phyloP scores from a whole-genome alignment of 2,113 vertebrate genomes.

The Psephotus haematonotus region DNA sequence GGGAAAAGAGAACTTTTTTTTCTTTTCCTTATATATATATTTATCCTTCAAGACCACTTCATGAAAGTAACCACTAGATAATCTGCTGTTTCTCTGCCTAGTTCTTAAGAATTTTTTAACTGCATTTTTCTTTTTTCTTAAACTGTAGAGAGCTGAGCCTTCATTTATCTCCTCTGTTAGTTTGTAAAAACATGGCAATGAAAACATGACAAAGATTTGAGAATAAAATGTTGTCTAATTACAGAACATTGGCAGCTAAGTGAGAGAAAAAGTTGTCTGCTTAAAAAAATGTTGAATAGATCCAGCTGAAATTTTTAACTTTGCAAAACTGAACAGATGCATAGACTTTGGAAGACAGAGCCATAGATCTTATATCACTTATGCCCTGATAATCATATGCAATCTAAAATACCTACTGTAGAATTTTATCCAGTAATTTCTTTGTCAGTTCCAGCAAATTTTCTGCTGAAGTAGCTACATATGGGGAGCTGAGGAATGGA shows the following conservation, averaged over 20 bases:
- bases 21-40: background rate
- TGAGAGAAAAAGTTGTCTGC: background rate
- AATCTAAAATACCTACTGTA: background rate
- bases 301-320: background rate
- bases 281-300: constrained; percentile 8
- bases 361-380: background rate
- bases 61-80: background rate
- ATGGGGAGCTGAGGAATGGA: background rate
- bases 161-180: background rate
- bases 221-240: constrained; percentile 31
- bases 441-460: background rate
- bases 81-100: background rate
- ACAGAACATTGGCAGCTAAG: background rate
- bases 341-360: background rate
- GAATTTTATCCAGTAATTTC: background rate
- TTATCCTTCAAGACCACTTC: background rate
- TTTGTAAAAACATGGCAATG: constrained; percentile 1
- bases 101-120: background rate
- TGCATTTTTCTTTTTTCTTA: background rate
- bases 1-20: background rate
- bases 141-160: background rate
- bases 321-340: background rate
- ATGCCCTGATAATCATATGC: background rate
- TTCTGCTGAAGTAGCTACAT: background rate
- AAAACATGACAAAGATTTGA: background rate